Percentiles rank a stretch among this genome's conserved stretches.
phyloP scores from a whole-genome alignment of 2,888 invertebrate species.

The Psylliodes chrysocephalus region DNA sequence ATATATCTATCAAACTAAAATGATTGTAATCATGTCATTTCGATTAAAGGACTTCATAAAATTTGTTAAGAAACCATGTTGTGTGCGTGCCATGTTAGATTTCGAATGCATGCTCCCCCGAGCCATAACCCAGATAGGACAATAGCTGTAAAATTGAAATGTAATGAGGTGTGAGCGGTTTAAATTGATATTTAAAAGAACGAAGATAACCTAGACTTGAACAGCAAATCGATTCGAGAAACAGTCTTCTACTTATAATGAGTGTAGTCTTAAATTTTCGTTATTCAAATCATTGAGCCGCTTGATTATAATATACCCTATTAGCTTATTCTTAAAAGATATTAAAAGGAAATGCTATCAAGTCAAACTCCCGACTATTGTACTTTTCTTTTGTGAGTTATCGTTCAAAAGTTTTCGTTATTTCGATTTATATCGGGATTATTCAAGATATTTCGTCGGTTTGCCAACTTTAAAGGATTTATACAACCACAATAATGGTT shows the following conservation, averaged over 20 bases:
- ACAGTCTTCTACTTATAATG: constrained; percentile 62
- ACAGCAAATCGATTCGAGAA: constrained; percentile 65
- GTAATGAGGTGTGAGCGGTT: constrained; percentile 66
- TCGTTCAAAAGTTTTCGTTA: constrained; percentile 12
- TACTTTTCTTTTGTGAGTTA: constrained; percentile 10
- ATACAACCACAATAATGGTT: not conserved
- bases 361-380: constrained; percentile 12
- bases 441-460: constrained; percentile 14
- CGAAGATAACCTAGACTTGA: constrained; percentile 64
- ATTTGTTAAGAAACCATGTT: constrained; percentile 54
- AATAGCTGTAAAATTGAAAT: constrained; percentile 67
- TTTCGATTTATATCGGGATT: constrained; percentile 8
- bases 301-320: constrained; percentile 60
- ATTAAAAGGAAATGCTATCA: constrained; percentile 15
- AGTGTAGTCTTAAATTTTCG: constrained; percentile 57
- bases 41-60: constrained; percentile 33
- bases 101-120: constrained; percentile 63
- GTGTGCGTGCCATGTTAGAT: constrained; percentile 55
- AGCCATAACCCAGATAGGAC: constrained; percentile 65
- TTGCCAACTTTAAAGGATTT: constrained; percentile 8
- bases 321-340: constrained; percentile 42
- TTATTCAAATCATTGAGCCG: constrained; percentile 64
- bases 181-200: constrained; percentile 67
- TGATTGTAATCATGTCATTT: not conserved
- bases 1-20: not conserved